Evolutionary conservation across 2,797 vertebrate species (phyloP), one percentile per base, ranked within the genome.

Genomic region (Alfaro cultratus): DNA sequence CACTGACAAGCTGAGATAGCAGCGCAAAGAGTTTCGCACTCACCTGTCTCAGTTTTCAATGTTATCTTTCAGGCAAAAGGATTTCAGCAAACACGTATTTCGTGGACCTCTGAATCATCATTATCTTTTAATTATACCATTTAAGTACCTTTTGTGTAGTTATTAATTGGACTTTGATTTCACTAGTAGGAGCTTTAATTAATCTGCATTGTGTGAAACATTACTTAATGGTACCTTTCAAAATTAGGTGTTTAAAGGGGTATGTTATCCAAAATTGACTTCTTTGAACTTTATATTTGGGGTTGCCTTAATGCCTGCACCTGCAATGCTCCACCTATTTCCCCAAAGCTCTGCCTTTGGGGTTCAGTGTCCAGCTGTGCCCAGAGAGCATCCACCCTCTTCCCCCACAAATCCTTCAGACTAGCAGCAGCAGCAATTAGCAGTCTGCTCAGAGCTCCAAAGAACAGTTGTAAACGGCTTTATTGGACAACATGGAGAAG

Each of bases 81-180:
- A 31, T 80, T 79, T 49, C 18, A n/a, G 51, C 45, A 78, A 76
- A 79, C 34, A 21, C 29, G 16, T 75, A 45, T 31, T 62, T 46
- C 7, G 31, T 34, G 18, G 31, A 72, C 41, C 68, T 60, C 9
- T 79, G 53, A 41, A 43, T 4, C 39, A 4, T 4, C 31, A 36
- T 46, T 49, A 0, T 70, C 34, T 36, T 64, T n/a, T 67, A 64
- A 74, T 72, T 76, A 26, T 36, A 18, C 34, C 0, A 0, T 72
- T 67, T 29, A 60, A 76, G 73, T 16, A 45, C 62, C 78, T 83
- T 7, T 1, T 26, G 15, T 64, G 23, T 64, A 26, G 67, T 46
- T 51, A 12, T 62, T 21, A 21, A 71, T 71, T 71, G 68, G 4
- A 71, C 2, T 71, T 41, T 41, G 8, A 68, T 12, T 68, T 41